Evolutionary conservation across 2,797 vertebrate species (phyloP).

Genomic region (Sarcoramphus papa): DNA sequence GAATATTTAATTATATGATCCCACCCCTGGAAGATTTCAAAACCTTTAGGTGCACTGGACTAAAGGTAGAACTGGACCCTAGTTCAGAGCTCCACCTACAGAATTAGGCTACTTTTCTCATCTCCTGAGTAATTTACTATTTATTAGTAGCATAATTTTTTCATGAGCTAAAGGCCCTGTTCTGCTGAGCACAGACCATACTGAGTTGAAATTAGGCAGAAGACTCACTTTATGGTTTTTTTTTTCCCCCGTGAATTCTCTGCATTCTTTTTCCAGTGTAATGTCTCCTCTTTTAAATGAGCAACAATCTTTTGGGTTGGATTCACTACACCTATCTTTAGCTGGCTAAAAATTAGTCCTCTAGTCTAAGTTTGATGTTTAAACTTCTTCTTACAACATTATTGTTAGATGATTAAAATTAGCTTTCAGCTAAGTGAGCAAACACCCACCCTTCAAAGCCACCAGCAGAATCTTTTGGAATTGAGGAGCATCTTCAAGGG

Average conservation of each 20-base stretch:
- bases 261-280: background rate
- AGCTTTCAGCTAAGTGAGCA: background rate
- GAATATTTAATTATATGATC: background rate
- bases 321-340: background rate
- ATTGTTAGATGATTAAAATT: background rate
- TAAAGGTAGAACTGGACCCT: background rate
- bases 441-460: background rate
- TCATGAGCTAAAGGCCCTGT: background rate
- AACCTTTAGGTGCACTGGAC: background rate
- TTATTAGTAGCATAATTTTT: background rate
- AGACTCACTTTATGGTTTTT: background rate
- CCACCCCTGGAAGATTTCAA: background rate
- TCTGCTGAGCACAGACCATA: background rate
- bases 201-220: background rate
- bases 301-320: background rate
- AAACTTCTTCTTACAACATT: background rate
- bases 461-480: background rate
- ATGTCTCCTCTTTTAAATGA: background rate
- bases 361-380: background rate
- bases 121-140: background rate
- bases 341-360: background rate
- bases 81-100: background rate
- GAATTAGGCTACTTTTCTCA: background rate
- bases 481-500: background rate
- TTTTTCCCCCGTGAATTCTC: background rate